Evolutionary conservation across 2,113 vertebrate species (phyloP).

Genomic region (Sylvilagus bachmani): DNA sequence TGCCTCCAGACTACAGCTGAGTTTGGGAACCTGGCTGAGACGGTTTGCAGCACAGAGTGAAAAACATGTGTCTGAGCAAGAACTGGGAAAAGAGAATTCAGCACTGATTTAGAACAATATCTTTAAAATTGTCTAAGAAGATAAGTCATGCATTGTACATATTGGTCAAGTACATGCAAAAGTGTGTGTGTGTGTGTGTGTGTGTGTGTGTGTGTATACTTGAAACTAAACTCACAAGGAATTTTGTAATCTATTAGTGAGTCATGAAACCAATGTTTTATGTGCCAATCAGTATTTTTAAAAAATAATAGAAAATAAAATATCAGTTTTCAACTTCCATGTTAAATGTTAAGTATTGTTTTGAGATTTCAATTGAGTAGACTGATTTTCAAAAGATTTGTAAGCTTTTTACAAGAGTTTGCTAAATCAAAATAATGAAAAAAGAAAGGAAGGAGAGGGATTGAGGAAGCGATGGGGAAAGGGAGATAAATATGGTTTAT

Average conservation of each 20-base stretch:
- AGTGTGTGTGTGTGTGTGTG: not conserved
- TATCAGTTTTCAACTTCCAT: not conserved
- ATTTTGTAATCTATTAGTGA: not conserved
- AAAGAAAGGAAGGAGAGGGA: too few species aligned
- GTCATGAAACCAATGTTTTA: slow-evolving; percentile 3
- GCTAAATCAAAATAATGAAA: not conserved
- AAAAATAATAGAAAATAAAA: not conserved
- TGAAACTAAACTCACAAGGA: slow-evolving; percentile 57
- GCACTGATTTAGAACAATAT: slow-evolving; percentile 28
- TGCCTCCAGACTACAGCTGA: slow-evolving; percentile 38
- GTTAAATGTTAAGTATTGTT: slow-evolving; percentile 6
- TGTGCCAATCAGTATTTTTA: not conserved
- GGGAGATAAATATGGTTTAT: too few species aligned
- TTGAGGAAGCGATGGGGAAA: too few species aligned
- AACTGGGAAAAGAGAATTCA: slow-evolving; percentile 25
- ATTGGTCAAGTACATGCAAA: not conserved
- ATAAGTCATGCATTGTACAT: not conserved
- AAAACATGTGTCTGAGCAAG: slow-evolving; percentile 31
- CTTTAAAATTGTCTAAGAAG: not conserved
- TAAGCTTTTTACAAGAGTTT: slow-evolving; percentile 12
- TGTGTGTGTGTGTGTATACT: not conserved
- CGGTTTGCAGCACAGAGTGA: not conserved
- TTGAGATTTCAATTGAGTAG: not conserved
- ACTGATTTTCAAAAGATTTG: not conserved
- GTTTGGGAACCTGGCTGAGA: not conserved